These are phyloP conservation scores for Podarcis raffonei DNA, from an alignment of 2,113 vertebrate genomes.

Conservation along the genomic window DNA sequence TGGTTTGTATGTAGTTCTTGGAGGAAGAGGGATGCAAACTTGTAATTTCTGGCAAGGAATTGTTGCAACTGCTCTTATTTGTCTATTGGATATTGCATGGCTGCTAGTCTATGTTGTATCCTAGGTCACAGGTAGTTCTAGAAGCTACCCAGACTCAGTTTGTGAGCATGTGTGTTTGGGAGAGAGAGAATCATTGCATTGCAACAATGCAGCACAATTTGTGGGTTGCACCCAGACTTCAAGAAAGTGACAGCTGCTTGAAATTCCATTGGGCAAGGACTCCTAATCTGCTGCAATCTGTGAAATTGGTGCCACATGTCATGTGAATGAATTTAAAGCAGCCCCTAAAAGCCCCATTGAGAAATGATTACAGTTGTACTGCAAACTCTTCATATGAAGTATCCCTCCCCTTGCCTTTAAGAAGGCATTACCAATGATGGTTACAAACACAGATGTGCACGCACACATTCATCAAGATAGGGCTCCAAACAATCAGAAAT, in stretches of 20 bases:
- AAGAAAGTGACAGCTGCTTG: neutral
- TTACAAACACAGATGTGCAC: neutral
- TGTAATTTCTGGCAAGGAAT: neutral
- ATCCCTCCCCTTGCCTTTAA: neutral
- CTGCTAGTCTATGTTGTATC: neutral
- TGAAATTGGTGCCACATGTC: slow-evolving; percentile 1
- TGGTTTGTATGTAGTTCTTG: neutral
- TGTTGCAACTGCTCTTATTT: neutral
- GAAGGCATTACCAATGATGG: neutral
- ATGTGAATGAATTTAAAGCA: neutral
- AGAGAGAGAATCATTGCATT: neutral
- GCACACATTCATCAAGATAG: neutral
- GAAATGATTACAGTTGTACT: neutral
- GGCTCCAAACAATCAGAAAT: neutral
- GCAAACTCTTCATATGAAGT: neutral
- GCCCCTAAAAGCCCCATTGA: neutral
- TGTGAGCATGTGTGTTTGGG: neutral
- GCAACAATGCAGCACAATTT: neutral
- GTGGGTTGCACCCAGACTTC: neutral
- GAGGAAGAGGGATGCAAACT: neutral
- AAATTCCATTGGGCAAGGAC: neutral
- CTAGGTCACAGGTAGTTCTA: neutral
- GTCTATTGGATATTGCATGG: neutral
- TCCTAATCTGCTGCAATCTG: neutral
- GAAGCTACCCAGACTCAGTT: too few relatives aligned